phyloP scores from a whole-genome alignment of 2,797 vertebrate species.

The Morus bassanus region DNA sequence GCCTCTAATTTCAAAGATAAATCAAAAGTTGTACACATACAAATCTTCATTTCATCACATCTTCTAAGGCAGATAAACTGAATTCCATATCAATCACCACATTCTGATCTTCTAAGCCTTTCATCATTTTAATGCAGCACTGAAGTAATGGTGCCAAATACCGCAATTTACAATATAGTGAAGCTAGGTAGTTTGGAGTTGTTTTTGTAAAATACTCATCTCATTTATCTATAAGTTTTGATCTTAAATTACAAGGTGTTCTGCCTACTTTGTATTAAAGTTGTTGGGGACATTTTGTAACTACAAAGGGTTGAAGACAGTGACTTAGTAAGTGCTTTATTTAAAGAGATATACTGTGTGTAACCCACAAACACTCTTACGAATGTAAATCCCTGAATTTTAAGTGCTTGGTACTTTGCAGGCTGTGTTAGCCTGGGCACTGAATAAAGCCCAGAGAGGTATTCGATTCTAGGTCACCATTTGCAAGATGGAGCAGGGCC shows the following conservation, averaged over 20 bases:
- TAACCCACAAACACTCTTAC: neutral
- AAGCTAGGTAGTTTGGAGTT: neutral
- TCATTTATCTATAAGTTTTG: neutral
- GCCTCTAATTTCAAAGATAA: conserved; percentile 2
- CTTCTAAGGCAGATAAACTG: neutral
- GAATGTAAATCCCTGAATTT: neutral
- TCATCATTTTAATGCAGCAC: neutral
- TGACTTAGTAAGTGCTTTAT: neutral
- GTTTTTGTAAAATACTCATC: neutral
- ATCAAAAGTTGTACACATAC: neutral
- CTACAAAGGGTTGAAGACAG: neutral
- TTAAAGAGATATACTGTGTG: neutral
- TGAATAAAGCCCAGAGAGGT: neutral
- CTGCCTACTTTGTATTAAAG: neutral
- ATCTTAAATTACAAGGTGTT: neutral
- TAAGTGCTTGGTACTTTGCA: neutral
- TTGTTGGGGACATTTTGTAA: neutral
- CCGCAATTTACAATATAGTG: neutral
- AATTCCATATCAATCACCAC: neutral
- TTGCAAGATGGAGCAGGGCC: neutral
- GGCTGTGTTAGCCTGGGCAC: neutral
- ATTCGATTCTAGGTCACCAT: neutral
- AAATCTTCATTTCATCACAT: conserved; percentile 2
- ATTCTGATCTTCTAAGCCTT: conserved; percentile 15
- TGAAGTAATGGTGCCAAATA: neutral